Percentiles rank a stretch among this genome's conserved stretches.
phyloP scores from a whole-genome alignment of 2,113 vertebrate species.

The Malurus alboscapulatus region DNA sequence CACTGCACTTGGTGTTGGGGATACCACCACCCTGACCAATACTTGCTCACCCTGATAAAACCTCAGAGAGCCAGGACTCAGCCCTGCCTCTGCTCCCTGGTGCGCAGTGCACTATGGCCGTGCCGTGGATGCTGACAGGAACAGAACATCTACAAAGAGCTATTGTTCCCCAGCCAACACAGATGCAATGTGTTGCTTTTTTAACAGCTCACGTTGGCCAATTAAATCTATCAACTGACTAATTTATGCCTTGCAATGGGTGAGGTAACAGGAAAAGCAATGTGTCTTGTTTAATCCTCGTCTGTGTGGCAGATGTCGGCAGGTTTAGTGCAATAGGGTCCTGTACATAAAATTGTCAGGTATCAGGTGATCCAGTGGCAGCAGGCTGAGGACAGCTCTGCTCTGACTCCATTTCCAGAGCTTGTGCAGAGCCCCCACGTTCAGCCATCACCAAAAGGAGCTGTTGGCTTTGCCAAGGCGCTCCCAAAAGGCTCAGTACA shows the following conservation, averaged over 20 bases:
- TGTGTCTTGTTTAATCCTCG: not conserved
- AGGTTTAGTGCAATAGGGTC: not conserved
- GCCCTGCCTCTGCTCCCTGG: not conserved
- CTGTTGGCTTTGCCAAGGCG: not conserved
- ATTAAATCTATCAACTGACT: not conserved
- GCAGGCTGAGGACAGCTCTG: not conserved
- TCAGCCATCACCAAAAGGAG: not conserved
- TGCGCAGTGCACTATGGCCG: not conserved
- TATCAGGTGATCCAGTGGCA: not conserved
- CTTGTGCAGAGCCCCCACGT: fast-evolving
- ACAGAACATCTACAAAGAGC: not conserved
- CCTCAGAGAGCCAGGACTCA: not conserved
- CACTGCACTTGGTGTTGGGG: fast-evolving
- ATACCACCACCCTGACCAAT: not conserved
- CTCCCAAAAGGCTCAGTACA: not conserved
- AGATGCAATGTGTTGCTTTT: not conserved
- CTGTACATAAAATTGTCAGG: not conserved
- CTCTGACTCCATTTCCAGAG: not conserved
- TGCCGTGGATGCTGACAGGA: not conserved
- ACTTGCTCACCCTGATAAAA: not conserved
- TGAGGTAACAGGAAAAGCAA: not conserved
- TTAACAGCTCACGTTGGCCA: not conserved
- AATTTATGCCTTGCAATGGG: not conserved
- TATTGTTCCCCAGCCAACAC: not conserved
- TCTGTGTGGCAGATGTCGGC: not conserved